Conservation (phyloP, 2,797 vertebrate species). For the Anguilla anguilla region DNA sequence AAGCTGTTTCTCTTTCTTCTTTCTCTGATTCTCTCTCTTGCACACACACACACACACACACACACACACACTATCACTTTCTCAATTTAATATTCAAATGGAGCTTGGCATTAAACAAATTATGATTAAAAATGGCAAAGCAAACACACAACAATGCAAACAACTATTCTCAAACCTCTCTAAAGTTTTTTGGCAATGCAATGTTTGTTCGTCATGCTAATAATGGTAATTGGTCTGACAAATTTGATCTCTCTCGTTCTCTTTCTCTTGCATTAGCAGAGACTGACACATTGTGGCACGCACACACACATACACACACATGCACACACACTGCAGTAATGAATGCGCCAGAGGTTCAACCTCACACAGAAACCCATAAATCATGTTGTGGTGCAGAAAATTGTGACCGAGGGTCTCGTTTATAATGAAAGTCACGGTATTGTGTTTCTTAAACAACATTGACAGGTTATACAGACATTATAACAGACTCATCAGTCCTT, state of each 20-base stretch:
- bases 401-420: not conserved
- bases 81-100: not conserved
- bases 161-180: not conserved
- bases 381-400: not conserved
- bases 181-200: not conserved
- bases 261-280: not conserved
- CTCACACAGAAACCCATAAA: not conserved
- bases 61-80: not conserved
- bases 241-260: not conserved
- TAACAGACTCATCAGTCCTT: not conserved
- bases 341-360: not conserved
- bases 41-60: not conserved
- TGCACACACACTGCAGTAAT: not conserved
- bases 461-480: not conserved
- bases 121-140: not conserved
- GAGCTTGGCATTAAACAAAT: not conserved
- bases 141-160: not conserved
- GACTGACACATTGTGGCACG: too few relatives aligned
- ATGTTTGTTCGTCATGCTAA: not conserved
- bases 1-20: not conserved
- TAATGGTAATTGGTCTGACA: not conserved
- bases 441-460: not conserved
- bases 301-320: too few relatives aligned
- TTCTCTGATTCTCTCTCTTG: not conserved
- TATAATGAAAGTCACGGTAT: not conserved